These are phyloP conservation scores for Noctilio leporinus DNA, from an alignment of 2,113 vertebrate genomes.

Conservation along the genomic window DNA sequence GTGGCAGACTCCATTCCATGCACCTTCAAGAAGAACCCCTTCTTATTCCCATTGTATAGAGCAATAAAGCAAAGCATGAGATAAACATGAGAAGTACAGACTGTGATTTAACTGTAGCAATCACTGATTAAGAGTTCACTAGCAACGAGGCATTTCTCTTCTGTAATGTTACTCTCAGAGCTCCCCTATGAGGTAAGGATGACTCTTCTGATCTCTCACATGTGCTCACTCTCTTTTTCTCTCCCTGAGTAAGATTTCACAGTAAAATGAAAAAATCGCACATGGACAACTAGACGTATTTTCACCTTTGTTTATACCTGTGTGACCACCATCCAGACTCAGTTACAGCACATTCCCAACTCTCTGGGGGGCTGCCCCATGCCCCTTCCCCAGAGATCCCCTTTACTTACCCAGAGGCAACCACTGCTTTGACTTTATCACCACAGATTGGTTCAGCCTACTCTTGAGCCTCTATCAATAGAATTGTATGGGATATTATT, in stretches of 20 bases:
- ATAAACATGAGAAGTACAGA: neutral
- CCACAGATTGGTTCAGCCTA: neutral
- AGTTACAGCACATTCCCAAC: neutral
- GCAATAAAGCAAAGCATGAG: neutral
- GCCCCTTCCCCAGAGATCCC: neutral
- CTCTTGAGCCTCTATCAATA: neutral
- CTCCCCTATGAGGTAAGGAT: fast-evolving
- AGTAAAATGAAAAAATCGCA: neutral
- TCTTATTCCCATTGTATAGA: neutral
- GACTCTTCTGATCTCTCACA: neutral
- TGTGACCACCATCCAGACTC: neutral
- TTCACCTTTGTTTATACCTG: neutral
- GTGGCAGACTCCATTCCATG: neutral
- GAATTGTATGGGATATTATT: neutral
- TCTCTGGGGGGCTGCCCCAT: neutral
- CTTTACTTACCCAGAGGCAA: neutral
- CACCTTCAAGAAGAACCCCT: neutral
- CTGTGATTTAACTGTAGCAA: neutral
- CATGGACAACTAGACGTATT: neutral
- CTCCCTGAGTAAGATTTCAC: neutral
- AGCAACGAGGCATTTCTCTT: neutral
- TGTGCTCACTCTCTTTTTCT: neutral
- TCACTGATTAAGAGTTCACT: too few relatives aligned
- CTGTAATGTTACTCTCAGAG: neutral
- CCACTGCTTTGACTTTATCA: neutral